Conservation (phyloP, 2,797 vertebrate species). For the Pseudopleuronectes americanus region DNA sequence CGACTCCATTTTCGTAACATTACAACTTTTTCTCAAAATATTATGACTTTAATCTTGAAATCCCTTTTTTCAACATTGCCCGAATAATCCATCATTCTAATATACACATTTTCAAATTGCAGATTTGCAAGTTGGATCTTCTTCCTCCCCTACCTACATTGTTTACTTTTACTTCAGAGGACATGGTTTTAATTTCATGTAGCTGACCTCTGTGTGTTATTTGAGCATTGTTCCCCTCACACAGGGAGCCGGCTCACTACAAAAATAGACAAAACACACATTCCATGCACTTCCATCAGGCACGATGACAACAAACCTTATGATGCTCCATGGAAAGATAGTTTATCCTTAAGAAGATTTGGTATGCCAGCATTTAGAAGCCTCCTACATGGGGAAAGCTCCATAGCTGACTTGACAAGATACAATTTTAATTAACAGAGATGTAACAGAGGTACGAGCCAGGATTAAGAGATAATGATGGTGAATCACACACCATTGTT, state of each 20-base stretch:
- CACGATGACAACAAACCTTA: too few species aligned
- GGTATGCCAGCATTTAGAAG: too few species aligned
- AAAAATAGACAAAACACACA: conserved; percentile 36
- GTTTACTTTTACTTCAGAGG: not conserved
- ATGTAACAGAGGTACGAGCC: not conserved
- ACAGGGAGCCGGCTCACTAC: not conserved
- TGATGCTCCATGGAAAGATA: too few species aligned
- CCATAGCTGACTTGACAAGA: not conserved
- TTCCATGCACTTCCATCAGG: not conserved
- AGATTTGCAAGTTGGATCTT: too few species aligned
- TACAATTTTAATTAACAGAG: conserved; percentile 8
- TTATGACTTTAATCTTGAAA: too few species aligned
- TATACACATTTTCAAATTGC: too few species aligned
- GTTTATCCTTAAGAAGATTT: too few species aligned
- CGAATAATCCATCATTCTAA: too few species aligned
- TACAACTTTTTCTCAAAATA: too few species aligned
- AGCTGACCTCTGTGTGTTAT: conserved; percentile 34
- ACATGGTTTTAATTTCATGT: conserved; percentile 24
- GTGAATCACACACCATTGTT: not conserved
- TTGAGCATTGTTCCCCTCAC: conserved; percentile 11
- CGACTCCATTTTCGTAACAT: too few species aligned
- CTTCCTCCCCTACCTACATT: not conserved
- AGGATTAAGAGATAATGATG: conserved; percentile 3
- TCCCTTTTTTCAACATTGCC: too few species aligned
- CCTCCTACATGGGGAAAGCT: too few species aligned